Conservation (phyloP, 2,888 invertebrate genomes). For the Drosophila fulvimacula region DNA sequence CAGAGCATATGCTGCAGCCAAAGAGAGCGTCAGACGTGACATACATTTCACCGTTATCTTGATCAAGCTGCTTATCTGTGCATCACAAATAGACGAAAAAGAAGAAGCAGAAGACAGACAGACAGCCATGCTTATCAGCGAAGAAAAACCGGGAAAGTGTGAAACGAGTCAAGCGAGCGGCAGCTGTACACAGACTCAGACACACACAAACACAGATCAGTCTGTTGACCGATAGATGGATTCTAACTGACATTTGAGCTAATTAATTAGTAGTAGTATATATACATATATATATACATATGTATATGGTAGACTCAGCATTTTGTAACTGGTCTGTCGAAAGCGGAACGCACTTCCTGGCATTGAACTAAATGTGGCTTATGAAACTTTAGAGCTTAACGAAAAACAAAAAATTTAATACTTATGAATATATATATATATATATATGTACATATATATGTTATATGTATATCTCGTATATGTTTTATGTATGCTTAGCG, state of each 20-base stretch:
- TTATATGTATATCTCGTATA: no score
- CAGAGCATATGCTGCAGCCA: slow-evolving; percentile 28
- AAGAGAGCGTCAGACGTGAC: slow-evolving; percentile 67
- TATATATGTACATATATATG: no score
- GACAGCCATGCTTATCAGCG: slow-evolving; percentile 44
- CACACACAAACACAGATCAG: background rate
- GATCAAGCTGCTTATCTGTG: slow-evolving; percentile 45
- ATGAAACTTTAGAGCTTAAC: slow-evolving; percentile 61
- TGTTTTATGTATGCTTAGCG: slow-evolving; percentile 14
- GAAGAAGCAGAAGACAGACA: background rate
- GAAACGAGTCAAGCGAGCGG: slow-evolving; percentile 3
- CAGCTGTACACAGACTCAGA: slow-evolving; percentile 22
- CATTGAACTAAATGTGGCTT: slow-evolving; percentile 69
- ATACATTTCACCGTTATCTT: slow-evolving; percentile 66
- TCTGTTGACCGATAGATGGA: slow-evolving; percentile 8
- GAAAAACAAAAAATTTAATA: slow-evolving; percentile 51
- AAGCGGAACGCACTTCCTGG: slow-evolving; percentile 76
- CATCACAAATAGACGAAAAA: background rate
- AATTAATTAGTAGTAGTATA: slow-evolving; percentile 55
- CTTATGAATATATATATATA: slow-evolving; percentile 7
- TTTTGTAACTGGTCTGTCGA: slow-evolving; percentile 53
- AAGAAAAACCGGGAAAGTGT: slow-evolving; percentile 20
- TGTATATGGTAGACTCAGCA: slow-evolving; percentile 26
- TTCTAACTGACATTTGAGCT: slow-evolving; percentile 48
- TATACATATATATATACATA: no score